Evolutionary conservation across 2,888 invertebrate genomes (phyloP).

Genomic region (Drosophila kanekoi): DNA sequence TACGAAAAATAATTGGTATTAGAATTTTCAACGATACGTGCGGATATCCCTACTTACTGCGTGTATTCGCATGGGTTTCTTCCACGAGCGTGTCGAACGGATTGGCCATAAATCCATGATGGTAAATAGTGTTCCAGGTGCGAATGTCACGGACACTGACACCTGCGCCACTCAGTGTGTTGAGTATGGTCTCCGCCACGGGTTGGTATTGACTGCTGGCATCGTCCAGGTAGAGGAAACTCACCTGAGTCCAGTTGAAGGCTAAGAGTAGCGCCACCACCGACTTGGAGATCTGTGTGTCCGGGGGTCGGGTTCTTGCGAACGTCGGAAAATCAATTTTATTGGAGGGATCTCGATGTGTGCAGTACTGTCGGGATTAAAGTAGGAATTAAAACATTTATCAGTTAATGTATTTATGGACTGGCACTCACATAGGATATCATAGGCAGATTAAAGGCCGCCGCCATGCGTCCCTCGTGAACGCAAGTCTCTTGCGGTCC

Average conservation of each 20-base stretch:
- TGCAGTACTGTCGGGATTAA: conserved; percentile 90
- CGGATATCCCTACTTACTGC: conserved; percentile 89
- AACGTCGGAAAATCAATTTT: conserved; percentile 95
- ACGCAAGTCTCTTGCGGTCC: conserved; percentile 94
- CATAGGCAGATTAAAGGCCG: conserved; percentile 97
- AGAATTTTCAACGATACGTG: not conserved
- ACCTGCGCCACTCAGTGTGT: conserved; percentile 89
- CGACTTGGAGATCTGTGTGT: conserved; percentile 96
- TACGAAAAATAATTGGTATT: conserved; percentile 79
- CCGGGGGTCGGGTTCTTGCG: conserved; percentile 95
- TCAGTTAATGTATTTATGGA: not conserved
- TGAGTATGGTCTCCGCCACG: conserved; percentile 91
- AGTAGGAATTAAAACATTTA: not conserved
- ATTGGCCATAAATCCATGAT: conserved; percentile 93
- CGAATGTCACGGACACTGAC: conserved; percentile 89
- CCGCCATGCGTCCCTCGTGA: conserved; percentile 96
- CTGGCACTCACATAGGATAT: conserved; percentile 94
- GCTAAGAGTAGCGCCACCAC: conserved; percentile 93
- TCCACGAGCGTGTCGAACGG: conserved; percentile 93
- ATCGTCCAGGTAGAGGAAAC: conserved; percentile 92
- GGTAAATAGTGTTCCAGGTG: conserved; percentile 90
- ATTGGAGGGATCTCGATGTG: conserved; percentile 94
- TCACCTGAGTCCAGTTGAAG: conserved; percentile 96
- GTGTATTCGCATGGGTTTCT: conserved; percentile 93
- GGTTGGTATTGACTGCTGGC: conserved; percentile 90